Conservation (phyloP, 2,113 vertebrate species). For the Lagopus muta region DNA sequence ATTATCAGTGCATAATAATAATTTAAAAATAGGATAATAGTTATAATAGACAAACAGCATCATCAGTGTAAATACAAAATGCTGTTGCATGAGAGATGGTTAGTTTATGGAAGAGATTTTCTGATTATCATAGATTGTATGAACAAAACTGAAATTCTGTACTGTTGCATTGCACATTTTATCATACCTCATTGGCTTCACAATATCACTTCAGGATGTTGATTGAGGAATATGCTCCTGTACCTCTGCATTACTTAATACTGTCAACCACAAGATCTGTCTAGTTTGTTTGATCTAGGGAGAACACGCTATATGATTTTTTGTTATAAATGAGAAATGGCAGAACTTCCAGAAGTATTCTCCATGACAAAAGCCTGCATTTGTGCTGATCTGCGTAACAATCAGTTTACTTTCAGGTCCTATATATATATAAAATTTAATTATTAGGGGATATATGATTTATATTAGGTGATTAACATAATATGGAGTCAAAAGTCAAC, state of each 20-base stretch:
- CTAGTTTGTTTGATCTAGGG: neutral
- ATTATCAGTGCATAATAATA: neutral
- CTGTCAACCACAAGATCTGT: neutral
- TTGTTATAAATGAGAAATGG: neutral
- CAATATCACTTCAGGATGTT: neutral
- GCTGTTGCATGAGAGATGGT: neutral
- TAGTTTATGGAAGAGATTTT: conserved; percentile 15
- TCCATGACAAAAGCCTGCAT: accelerated
- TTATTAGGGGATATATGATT: neutral
- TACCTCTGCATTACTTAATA: neutral
- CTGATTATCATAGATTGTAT: conserved; percentile 1
- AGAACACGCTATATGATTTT: neutral
- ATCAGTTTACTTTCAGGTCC: neutral
- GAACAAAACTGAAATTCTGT: conserved; percentile 11
- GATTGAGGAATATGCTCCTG: neutral
- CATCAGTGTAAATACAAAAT: conserved; percentile 1
- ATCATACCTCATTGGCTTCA: neutral
- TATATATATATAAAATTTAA: neutral
- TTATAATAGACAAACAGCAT: neutral
- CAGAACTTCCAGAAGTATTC: neutral
- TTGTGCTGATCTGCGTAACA: neutral
- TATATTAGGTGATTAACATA: neutral
- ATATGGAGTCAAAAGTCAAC: neutral
- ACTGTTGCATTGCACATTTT: conserved; percentile 22
- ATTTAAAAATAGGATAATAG: too few species aligned